Percentiles rank a stretch among this genome's conserved stretches.
Evolutionary conservation across 2,888 invertebrate species (phyloP).

Genomic region (Folsomia manolachei): DNA sequence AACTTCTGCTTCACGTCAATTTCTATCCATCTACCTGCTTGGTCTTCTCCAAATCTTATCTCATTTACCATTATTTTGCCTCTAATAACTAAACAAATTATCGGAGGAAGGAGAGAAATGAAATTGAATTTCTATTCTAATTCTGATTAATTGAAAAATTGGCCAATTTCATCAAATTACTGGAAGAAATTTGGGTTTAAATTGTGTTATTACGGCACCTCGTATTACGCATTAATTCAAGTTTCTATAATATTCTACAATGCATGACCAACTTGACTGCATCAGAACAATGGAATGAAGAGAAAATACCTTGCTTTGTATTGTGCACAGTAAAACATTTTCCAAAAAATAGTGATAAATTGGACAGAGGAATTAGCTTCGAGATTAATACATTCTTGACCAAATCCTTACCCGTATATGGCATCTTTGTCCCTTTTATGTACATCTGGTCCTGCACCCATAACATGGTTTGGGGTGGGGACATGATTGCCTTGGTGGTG

Average conservation of each 20-base stretch:
- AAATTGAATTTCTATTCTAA: not conserved
- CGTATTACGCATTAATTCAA: not conserved
- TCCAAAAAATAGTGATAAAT: too few species aligned
- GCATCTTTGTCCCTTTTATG: slow-evolving; percentile 98
- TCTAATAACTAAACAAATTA: not conserved
- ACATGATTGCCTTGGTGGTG: slow-evolving; percentile 77
- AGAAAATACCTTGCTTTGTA: too few species aligned
- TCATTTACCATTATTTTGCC: not conserved
- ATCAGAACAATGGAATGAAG: not conserved
- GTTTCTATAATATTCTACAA: not conserved
- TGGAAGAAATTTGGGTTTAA: not conserved
- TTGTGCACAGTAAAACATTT: too few species aligned
- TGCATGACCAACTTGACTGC: not conserved
- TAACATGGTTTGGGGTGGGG: slow-evolving; percentile 58
- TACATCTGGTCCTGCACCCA: slow-evolving; percentile 70
- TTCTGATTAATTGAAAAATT: not conserved
- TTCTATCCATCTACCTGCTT: not conserved
- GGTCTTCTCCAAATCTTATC: too few species aligned
- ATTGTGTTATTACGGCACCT: not conserved
- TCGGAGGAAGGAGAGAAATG: not conserved
- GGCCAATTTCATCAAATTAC: not conserved
- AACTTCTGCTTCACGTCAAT: too few species aligned
- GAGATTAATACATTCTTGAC: too few species aligned
- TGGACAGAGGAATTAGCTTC: too few species aligned
- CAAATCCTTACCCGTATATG: slow-evolving; percentile 96